A percentile compares a stretch with the other conserved stretches of the same genome.
phyloP scores from a whole-genome alignment of 2,797 vertebrate genomes.

The Gallinago nigripennis region DNA sequence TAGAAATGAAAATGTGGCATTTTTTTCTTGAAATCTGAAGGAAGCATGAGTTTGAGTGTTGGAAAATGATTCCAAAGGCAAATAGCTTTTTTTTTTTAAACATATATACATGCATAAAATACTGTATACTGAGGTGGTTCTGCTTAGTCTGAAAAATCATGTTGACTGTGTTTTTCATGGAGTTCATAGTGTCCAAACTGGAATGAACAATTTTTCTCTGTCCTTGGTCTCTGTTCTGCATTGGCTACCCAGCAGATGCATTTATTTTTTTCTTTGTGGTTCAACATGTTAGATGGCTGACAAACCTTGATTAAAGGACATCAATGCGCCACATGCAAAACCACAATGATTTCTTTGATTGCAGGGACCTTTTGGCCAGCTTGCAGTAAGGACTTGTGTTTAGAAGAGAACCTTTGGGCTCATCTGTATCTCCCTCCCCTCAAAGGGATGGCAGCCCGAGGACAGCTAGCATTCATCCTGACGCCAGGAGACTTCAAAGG shows the following conservation, averaged over 20 bases:
- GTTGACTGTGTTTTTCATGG: background rate
- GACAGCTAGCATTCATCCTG: conserved; percentile 67
- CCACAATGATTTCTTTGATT: conserved; percentile 73
- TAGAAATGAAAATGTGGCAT: background rate
- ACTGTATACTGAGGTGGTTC: background rate
- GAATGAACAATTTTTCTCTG: background rate
- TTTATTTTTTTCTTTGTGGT: conserved; percentile 36
- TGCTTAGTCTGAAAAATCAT: background rate
- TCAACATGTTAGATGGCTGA: conserved; percentile 50
- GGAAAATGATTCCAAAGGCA: background rate
- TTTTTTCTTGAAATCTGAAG: background rate
- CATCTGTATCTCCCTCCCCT: conserved; percentile 64
- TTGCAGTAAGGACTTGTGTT: conserved; percentile 72
- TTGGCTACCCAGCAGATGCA: background rate
- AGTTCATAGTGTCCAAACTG: background rate
- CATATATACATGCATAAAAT: background rate
- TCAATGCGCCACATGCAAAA: conserved; percentile 64
- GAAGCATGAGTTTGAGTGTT: background rate
- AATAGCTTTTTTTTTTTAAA: background rate
- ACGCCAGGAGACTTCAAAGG: conserved; percentile 59
- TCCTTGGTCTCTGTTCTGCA: background rate
- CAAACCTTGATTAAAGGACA: conserved; percentile 58
- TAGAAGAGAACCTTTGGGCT: conserved; percentile 75
- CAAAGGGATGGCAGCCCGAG: conserved; percentile 70
- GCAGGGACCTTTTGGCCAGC: conserved; percentile 71